phyloP scores from a whole-genome alignment of 2,113 vertebrate genomes.

The Odontophorus gujanensis region DNA sequence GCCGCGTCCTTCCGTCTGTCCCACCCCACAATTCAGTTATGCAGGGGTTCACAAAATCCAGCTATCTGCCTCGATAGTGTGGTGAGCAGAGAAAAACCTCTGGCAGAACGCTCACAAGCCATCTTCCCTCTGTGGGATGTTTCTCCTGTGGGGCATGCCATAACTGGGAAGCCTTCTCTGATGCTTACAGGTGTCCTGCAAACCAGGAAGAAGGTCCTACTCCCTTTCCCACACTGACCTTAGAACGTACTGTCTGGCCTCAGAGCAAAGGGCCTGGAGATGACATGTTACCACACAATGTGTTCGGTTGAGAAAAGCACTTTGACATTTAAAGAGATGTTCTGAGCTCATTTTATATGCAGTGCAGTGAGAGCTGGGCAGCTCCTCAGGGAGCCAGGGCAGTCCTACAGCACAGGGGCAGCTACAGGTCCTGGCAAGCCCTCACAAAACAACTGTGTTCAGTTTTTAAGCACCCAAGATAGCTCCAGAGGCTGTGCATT shows the following conservation, averaged over 20 bases:
- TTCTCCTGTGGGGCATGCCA: neutral
- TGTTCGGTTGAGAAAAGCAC: neutral
- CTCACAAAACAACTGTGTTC: neutral
- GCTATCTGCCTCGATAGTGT: neutral
- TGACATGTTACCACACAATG: neutral
- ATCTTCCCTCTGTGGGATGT: neutral
- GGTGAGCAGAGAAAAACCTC: neutral
- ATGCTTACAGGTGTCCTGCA: neutral
- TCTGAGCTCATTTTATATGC: neutral
- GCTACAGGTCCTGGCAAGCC: neutral
- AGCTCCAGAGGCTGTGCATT: neutral
- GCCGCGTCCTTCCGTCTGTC: neutral
- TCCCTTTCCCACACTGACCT: neutral
- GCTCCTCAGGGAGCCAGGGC: neutral
- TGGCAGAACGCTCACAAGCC: neutral
- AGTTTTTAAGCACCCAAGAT: neutral
- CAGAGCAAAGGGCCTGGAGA: neutral
- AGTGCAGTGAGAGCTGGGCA: neutral
- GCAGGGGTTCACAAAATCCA: fast-evolving
- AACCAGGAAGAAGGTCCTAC: neutral
- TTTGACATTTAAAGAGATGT: neutral
- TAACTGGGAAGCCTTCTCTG: neutral
- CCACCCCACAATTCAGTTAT: neutral
- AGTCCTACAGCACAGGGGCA: fast-evolving
- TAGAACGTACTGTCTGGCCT: neutral